phyloP scores from a whole-genome alignment of 2,113 vertebrate genomes.

The Oophaga pumilio region DNA sequence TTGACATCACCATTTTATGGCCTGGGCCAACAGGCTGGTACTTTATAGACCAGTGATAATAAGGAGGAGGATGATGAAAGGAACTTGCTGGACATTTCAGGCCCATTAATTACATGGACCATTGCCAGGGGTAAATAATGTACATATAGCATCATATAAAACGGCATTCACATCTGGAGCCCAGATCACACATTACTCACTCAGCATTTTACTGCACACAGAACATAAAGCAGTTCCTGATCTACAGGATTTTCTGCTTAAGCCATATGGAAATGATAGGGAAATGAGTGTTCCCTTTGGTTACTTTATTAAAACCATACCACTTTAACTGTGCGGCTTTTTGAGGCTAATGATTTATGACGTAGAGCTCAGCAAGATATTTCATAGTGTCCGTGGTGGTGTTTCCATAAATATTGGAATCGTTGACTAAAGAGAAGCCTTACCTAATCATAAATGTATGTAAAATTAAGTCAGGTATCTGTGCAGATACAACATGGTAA shows the following conservation, averaged over 20 bases:
- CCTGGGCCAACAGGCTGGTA: not conserved
- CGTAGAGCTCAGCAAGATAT: constrained; percentile 1
- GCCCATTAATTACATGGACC: not conserved
- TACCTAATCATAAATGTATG: constrained; percentile 9
- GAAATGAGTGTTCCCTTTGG: not conserved
- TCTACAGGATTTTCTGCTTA: constrained; percentile 31
- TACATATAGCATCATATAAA: not conserved
- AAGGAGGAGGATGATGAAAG: not conserved
- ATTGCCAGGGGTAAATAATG: not conserved
- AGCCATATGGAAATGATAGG: not conserved
- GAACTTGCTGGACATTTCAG: not conserved
- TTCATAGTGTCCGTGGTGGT: not conserved
- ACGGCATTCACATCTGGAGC: constrained; percentile 66
- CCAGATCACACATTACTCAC: constrained; percentile 59
- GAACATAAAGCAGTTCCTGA: constrained; percentile 57
- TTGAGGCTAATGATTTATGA: constrained; percentile 16
- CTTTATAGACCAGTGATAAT: not conserved
- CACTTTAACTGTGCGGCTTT: not conserved
- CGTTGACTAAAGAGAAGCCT: not conserved
- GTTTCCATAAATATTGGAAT: not conserved
- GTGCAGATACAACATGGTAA: not conserved
- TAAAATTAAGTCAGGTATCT: not conserved
- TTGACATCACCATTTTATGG: not conserved
- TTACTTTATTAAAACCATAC: constrained; percentile 42
- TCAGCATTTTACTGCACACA: constrained; percentile 24